Conservation (phyloP, 2,113 vertebrate species). For the Balaeniceps rex region DNA sequence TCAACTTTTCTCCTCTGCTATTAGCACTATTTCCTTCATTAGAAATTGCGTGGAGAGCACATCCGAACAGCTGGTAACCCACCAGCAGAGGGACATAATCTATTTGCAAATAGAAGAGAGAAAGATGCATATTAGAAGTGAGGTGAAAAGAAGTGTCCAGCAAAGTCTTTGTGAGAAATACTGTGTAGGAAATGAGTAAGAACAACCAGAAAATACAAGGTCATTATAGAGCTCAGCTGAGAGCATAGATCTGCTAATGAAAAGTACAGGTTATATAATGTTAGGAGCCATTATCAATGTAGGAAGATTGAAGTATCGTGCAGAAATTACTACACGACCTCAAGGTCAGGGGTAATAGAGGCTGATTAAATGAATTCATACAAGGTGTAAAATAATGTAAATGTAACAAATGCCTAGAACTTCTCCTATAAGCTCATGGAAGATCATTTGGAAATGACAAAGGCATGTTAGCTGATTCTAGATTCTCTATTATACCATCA, state of each 20-base stretch:
- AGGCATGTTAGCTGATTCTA: not conserved
- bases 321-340: not conserved
- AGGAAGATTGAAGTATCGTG: not conserved
- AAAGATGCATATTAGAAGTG: not conserved
- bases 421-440: not conserved
- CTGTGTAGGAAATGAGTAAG: not conserved
- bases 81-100: not conserved
- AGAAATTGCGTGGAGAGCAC: not conserved
- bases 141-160: not conserved
- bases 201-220: not conserved
- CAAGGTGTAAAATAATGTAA: not conserved
- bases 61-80: not conserved
- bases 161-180: not conserved
- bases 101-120: not conserved
- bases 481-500: not conserved
- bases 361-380: not conserved
- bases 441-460: not conserved
- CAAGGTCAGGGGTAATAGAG: not conserved
- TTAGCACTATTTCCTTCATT: not conserved
- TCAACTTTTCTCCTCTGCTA: not conserved
- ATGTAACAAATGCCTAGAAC: not conserved
- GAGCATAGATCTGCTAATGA: not conserved
- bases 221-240: not conserved
- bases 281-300: not conserved
- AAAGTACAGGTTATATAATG: not conserved